Base-by-base conservation (phyloP, 2,797 vertebrate genomes). In the Liparis tanakae region DNA sequence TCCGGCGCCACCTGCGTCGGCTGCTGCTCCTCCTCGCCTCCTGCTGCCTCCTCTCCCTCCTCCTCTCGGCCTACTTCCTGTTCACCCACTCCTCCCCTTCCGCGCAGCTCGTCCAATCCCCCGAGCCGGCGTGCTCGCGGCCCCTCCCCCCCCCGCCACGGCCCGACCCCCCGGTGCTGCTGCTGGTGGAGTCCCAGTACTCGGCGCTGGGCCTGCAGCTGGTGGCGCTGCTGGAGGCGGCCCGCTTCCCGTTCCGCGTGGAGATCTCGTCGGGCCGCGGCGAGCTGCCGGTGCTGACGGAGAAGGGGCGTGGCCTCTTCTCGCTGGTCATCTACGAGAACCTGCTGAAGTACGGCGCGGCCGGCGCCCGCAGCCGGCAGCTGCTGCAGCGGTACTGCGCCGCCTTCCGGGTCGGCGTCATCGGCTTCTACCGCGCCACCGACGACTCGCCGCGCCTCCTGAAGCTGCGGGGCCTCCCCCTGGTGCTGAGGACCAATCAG, bases 131-230 rank as follows among this genome's bases (percentile, higher is more conserved):
- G 70, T 99, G 97, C 22, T 94, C 95, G 43, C 95, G 96, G 68
- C 82, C 95, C 6, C 95, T 96, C 25, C 25, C 3, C 25, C 25
- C 25, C 25, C 25, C n/a, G n/a, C n/a, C n/a, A n/a, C n/a, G n/a
- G n/a, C n/a, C 25, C 25, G 25, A 98, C 7, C 95, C 95, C 0
- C 95, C 93, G 0, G 93, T 97, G 22, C 94, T 99, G 66, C 94
- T 99, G 4, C 96, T 99, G 2, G 97, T 99, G 79, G 98, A 99
- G 82, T 99, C 97, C 67, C 98, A 99, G 75, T 99, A 99, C 81
- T 98, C 97, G 17, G 97, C 98, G 87, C 93, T 99, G 48, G 98
- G 98, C 39, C 98, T 98, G 92, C 97, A 99, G 72, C 97, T 99
- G 63, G 91, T 98, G 81, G 96, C 96, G 64, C 96, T 98, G 75